These are phyloP conservation scores for Anoura caudifer DNA, from an alignment of 2,113 vertebrate genomes.

Conservation along the genomic window DNA sequence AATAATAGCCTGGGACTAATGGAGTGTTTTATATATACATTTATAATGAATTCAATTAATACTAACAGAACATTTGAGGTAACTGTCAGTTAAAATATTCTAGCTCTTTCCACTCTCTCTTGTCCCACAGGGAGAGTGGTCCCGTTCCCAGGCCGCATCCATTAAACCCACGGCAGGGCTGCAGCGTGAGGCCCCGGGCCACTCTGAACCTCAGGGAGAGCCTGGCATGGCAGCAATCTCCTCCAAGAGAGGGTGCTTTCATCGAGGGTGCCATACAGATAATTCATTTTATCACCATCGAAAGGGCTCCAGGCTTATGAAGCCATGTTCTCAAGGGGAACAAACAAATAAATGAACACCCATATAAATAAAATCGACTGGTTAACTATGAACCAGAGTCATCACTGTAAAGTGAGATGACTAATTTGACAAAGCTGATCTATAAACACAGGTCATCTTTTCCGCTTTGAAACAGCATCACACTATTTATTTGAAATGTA, in stretches of 20 bases:
- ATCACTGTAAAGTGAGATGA: not conserved
- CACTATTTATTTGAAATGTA: not conserved
- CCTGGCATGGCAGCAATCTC: not conserved
- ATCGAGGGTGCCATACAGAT: not conserved
- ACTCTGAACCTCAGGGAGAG: not conserved
- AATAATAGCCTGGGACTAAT: constrained; percentile 63
- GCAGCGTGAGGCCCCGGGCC: not conserved
- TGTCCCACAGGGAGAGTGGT: not conserved
- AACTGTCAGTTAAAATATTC: constrained; percentile 19
- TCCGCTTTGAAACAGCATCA: not conserved
- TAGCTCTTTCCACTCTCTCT: not conserved
- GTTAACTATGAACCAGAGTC: not conserved
- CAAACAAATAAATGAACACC: too few species aligned
- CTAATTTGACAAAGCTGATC: not conserved
- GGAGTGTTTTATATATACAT: constrained; percentile 60
- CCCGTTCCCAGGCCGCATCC: not conserved
- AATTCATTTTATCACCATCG: not conserved
- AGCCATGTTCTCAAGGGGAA: not conserved
- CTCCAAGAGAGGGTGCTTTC: not conserved
- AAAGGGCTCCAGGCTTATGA: not conserved
- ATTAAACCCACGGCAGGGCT: not conserved
- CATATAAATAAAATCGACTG: not conserved
- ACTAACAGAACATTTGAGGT: not conserved
- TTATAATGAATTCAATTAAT: constrained; percentile 62
- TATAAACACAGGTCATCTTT: not conserved